Evolutionary conservation across 2,797 vertebrate species (phyloP).

Genomic region (Coregonus sp.): DNA sequence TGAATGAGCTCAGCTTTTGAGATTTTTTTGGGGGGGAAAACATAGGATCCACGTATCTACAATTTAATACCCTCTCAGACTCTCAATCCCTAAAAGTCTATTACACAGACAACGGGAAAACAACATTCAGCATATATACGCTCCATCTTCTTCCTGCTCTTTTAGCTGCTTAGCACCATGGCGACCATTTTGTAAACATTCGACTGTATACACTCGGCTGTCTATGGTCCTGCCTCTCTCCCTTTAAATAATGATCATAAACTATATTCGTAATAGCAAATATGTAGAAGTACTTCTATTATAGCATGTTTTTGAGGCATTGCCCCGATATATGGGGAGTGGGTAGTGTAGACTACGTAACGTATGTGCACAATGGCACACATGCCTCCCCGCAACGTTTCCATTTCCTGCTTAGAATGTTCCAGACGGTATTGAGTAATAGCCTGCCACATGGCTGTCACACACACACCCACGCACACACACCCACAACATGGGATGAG

Average conservation of each 20-base stretch:
- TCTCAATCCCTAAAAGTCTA: conserved; percentile 17
- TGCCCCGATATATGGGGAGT: conserved; percentile 9
- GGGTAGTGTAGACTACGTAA: conserved; percentile 20
- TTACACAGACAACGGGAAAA: conserved; percentile 27
- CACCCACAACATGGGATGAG: conserved; percentile 60
- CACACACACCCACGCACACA: conserved; percentile 24
- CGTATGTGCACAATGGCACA: conserved; percentile 21
- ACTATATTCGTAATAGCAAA: background rate
- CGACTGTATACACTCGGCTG: conserved; percentile 45
- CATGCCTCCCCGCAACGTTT: conserved; percentile 38
- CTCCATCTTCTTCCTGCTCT: conserved; percentile 64
- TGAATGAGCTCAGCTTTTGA: conserved; percentile 6
- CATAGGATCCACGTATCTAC: background rate
- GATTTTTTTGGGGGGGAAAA: background rate
- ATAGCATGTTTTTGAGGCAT: conserved; percentile 22
- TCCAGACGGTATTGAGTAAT: conserved; percentile 55
- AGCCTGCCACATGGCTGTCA: conserved; percentile 59
- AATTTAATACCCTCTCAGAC: background rate
- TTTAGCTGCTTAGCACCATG: conserved; percentile 70
- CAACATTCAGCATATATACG: conserved; percentile 45
- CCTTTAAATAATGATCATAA: conserved; percentile 19
- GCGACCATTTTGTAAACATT: conserved; percentile 79
- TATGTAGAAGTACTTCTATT: background rate
- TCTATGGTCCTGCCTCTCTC: conserved; percentile 40
- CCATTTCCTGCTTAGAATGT: conserved; percentile 52